Conservation (phyloP, 2,888 invertebrate species). For the Pheosia gnoma region DNA sequence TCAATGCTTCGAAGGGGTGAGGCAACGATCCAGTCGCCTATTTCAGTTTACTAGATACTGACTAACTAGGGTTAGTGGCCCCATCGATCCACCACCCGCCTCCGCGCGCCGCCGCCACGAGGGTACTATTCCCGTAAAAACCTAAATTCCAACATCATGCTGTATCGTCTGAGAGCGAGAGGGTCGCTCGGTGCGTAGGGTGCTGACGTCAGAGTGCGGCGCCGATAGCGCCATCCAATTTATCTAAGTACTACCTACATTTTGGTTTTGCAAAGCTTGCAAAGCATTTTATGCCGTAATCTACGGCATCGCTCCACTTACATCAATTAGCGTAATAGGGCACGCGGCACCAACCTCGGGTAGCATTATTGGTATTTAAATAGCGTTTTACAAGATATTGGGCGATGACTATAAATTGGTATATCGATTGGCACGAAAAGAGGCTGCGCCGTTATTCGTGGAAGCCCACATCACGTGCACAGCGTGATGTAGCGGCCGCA, state of each 20-base stretch:
- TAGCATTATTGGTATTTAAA: background rate
- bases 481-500: background rate
- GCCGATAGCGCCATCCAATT: slow-evolving; percentile 1
- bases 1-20: background rate
- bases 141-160: background rate
- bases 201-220: slow-evolving; percentile 1
- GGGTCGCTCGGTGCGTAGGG: background rate
- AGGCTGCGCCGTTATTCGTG: slow-evolving; percentile 1
- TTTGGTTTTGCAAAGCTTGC: background rate
- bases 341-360: background rate
- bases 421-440: background rate
- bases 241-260: background rate
- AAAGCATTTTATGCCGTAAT: background rate
- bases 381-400: background rate
- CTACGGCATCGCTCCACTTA: background rate
- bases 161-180: background rate
- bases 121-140: background rate
- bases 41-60: background rate
- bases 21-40: background rate
- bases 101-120: background rate
- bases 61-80: background rate
- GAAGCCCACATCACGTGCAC: background rate
- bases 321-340: background rate
- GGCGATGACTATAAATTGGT: background rate
- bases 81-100: background rate